These are phyloP conservation scores for Icerya purchasi DNA, from an alignment of 2,888 invertebrate species.

Conservation along the genomic window DNA sequence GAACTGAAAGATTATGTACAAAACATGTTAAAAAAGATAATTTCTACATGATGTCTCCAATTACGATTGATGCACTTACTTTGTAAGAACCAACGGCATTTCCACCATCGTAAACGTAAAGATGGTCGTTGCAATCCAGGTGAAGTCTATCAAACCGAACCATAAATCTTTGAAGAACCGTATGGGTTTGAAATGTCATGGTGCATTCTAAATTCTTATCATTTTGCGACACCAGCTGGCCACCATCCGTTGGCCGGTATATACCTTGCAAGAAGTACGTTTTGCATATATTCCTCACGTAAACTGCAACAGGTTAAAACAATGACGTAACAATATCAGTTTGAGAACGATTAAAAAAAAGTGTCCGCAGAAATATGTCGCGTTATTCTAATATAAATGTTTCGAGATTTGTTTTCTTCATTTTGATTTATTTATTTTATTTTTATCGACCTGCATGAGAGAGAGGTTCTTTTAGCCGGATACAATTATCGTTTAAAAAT, in stretches of 20 bases:
- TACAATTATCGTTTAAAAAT: no score
- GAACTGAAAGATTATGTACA: no score
- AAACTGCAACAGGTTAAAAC: constrained; percentile 35
- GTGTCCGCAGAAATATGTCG: no score
- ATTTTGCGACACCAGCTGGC: constrained; percentile 71
- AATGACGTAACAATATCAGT: not conserved
- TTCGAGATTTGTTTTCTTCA: no score
- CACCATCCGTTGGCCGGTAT: constrained; percentile 78
- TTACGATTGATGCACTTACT: constrained; percentile 32
- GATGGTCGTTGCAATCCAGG: constrained; percentile 82
- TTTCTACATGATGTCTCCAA: no score
- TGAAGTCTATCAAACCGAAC: constrained; percentile 76
- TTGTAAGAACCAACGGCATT: constrained; percentile 71
- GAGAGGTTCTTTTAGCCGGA: no score
- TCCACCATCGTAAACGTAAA: constrained; percentile 79
- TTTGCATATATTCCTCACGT: constrained; percentile 74
- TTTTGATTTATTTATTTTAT: no score
- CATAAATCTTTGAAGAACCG: constrained; percentile 83
- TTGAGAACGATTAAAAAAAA: no score
- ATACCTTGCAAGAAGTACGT: constrained; percentile 71
- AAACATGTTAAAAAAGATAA: no score
- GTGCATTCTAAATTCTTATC: constrained; percentile 78
- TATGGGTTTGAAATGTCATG: constrained; percentile 84
- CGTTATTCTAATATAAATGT: no score
- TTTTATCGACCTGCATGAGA: no score